phyloP scores from a whole-genome alignment of 2,797 vertebrate species.

The Tachyglossus aculeatus region DNA sequence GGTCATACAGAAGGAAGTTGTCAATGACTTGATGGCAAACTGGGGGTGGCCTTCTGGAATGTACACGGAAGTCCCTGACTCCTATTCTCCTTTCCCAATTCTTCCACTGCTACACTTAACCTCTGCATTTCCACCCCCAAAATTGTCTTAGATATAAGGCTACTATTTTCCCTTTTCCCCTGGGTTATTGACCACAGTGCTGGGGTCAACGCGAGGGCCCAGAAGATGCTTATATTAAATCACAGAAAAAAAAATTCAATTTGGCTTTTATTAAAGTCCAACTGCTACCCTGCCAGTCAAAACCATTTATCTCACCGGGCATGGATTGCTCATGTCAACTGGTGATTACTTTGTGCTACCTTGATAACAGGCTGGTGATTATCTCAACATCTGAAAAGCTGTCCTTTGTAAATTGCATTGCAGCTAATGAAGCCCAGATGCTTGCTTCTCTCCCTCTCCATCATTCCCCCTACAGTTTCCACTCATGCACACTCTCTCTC shows the following conservation, averaged over 20 bases:
- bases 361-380: conserved; percentile 71
- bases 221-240: conserved; percentile 51
- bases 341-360: conserved; percentile 50
- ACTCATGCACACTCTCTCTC: neutral
- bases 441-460: neutral
- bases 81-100: conserved; percentile 6
- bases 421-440: conserved; percentile 73
- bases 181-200: conserved; percentile 18
- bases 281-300: conserved; percentile 55
- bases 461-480: too few relatives aligned
- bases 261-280: conserved; percentile 59
- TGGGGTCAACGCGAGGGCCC: conserved; percentile 33
- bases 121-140: conserved; percentile 34
- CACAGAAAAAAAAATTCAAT: conserved; percentile 48
- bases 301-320: conserved; percentile 52
- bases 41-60: conserved; percentile 35
- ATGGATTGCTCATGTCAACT: conserved; percentile 44
- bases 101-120: conserved; percentile 16
- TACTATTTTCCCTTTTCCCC: conserved; percentile 21
- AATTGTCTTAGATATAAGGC: conserved; percentile 4
- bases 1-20: too few relatives aligned
- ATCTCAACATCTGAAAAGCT: conserved; percentile 63
- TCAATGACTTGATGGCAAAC: too few relatives aligned
- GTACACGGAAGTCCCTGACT: conserved; percentile 28
- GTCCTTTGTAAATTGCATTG: conserved; percentile 67